Conservation (phyloP, 1,140 invertebrate species). For the Eurosta solidaginis region DNA sequence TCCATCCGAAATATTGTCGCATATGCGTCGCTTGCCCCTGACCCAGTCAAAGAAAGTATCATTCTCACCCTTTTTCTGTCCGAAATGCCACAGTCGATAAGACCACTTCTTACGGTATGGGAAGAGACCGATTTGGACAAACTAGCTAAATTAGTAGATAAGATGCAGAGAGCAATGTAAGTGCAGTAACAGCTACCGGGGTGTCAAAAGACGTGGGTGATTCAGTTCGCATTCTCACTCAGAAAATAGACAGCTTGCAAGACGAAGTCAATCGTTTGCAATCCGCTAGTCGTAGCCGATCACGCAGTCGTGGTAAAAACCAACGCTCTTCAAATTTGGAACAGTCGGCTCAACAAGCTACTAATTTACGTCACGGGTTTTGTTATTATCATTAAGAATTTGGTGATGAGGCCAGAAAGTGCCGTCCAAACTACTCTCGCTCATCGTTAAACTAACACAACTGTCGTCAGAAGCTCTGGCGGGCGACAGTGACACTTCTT, state of each 20-base stretch:
- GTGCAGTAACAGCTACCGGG: neutral
- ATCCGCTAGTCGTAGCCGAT: neutral
- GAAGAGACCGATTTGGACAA: slow-evolving; percentile 11
- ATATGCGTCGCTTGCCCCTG: neutral
- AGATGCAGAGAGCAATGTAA: too few species aligned
- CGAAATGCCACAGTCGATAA: too few species aligned
- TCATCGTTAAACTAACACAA: neutral
- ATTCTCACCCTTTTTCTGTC: too few species aligned
- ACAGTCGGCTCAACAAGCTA: too few species aligned
- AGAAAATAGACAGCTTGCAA: too few species aligned
- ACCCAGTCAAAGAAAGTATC: neutral
- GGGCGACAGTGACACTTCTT: slow-evolving; percentile 5
- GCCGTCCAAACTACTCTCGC: too few species aligned
- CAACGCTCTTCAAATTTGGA: too few species aligned
- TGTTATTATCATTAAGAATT: neutral
- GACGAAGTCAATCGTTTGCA: too few species aligned
- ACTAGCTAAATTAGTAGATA: neutral
- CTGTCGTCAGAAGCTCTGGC: neutral
- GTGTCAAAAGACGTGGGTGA: neutral
- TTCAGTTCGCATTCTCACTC: too few species aligned
- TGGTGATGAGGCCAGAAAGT: neutral
- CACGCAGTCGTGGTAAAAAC: too few species aligned
- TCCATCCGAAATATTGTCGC: neutral
- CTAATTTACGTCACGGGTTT: too few species aligned
- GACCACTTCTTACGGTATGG: neutral